These are phyloP conservation scores for Petrocephalus zakoni DNA, from an alignment of 2,113 vertebrate species.

Conservation along the genomic window DNA sequence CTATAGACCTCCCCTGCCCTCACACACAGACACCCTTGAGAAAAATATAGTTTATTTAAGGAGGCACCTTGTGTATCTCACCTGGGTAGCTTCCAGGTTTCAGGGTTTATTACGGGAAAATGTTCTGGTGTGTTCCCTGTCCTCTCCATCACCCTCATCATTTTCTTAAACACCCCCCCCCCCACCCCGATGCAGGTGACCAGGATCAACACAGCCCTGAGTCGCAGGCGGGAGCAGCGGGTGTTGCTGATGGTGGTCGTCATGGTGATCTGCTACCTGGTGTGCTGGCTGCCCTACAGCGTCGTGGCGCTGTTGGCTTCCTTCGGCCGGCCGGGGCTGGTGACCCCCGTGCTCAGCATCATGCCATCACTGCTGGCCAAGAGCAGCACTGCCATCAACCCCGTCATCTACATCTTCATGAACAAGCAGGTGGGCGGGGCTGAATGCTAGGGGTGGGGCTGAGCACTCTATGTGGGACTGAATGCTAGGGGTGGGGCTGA, in stretches of 20 bases:
- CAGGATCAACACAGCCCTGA: constrained; percentile 23
- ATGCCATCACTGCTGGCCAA: constrained; percentile 59
- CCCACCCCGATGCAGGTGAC: constrained; percentile 37
- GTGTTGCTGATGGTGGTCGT: constrained; percentile 52
- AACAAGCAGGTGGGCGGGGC: constrained; percentile 58
- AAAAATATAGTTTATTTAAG: too few relatives aligned
- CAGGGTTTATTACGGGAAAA: too few relatives aligned
- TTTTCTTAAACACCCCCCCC: not conserved
- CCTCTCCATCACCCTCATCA: too few relatives aligned
- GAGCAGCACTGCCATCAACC: constrained; percentile 57
- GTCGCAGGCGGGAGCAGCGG: constrained; percentile 41
- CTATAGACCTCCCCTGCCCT: too few relatives aligned
- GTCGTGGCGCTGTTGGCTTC: constrained; percentile 52
- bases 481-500: not conserved
- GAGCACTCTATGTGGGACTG: too few relatives aligned
- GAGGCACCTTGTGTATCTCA: too few relatives aligned
- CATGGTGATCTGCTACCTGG: constrained; percentile 59
- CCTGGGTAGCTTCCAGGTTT: too few relatives aligned
- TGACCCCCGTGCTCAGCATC: constrained; percentile 47
- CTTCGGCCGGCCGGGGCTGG: constrained; percentile 47
- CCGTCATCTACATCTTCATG: constrained; percentile 59
- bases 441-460: not conserved
- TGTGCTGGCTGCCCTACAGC: constrained; percentile 60
- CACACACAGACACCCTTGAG: too few relatives aligned
- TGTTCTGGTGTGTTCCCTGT: too few relatives aligned